Evolutionary conservation across 2,113 vertebrate species (phyloP).

Genomic region (Cettia cetti): DNA sequence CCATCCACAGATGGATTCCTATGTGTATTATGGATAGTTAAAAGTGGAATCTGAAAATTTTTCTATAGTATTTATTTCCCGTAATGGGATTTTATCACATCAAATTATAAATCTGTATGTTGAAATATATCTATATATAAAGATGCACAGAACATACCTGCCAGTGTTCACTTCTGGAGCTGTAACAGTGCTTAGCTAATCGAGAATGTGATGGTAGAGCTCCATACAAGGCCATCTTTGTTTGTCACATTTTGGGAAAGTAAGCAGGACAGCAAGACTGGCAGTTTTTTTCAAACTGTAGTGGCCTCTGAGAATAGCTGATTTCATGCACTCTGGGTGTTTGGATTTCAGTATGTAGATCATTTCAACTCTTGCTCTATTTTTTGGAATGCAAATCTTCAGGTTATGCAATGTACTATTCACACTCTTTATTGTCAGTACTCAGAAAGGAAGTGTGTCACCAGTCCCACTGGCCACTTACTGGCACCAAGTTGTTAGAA

Average conservation of each 20-base stretch:
- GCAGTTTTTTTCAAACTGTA: not conserved
- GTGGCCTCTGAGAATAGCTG: not conserved
- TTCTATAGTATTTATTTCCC: not conserved
- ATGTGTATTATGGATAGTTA: not conserved
- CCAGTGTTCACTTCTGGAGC: not conserved
- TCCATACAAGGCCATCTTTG: not conserved
- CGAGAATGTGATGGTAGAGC: not conserved
- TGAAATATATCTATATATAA: not conserved
- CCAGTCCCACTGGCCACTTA: not conserved
- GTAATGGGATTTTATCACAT: not conserved
- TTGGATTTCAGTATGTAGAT: not conserved
- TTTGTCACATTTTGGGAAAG: not conserved
- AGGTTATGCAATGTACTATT: not conserved
- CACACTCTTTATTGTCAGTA: not conserved
- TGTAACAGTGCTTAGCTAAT: not conserved
- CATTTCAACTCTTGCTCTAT: not conserved
- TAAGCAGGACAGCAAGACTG: not conserved
- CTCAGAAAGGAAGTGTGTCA: slow-evolving; percentile 25
- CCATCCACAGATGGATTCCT: not conserved
- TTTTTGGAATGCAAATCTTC: not conserved
- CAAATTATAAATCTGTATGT: not conserved
- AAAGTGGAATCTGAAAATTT: not conserved
- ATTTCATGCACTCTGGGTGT: not conserved
- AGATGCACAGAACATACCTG: not conserved
- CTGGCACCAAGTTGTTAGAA: not conserved